Evolutionary conservation across 2,888 invertebrate genomes (phyloP).

Genomic region (Macropis europaea): DNA sequence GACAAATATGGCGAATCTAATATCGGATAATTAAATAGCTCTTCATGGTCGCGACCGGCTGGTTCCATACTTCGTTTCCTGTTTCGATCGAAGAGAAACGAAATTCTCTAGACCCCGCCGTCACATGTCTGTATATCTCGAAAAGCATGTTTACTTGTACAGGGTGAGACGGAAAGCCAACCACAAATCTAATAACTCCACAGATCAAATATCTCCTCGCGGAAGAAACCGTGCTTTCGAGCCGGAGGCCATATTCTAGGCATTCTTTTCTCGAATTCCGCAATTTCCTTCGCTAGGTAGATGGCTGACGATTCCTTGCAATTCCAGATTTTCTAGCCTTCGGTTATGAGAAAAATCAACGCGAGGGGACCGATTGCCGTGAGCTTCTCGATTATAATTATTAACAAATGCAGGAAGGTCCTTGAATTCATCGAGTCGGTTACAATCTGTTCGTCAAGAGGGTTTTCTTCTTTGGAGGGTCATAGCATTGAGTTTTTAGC

Average conservation of each 20-base stretch:
- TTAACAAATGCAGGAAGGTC: no score
- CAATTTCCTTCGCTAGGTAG: not conserved
- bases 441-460: no score
- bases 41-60: not conserved
- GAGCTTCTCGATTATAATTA: no score
- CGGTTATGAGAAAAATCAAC: no score
- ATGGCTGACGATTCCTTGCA: no score
- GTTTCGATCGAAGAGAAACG: constrained; percentile 10
- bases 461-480: no score
- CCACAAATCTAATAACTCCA: constrained; percentile 61
- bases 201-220: constrained; percentile 69
- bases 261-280: constrained; percentile 19
- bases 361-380: no score
- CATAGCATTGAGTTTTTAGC: no score
- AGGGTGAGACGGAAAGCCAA: constrained; percentile 59
- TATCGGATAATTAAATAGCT: constrained; percentile 12
- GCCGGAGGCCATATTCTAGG: constrained; percentile 39
- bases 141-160: constrained; percentile 76
- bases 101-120: constrained; percentile 54
- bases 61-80: not conserved
- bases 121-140: constrained; percentile 62
- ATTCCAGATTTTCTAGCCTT: no score
- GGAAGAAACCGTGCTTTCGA: constrained; percentile 57
- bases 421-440: no score
- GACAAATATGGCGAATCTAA: constrained; percentile 2